These are phyloP conservation scores for Ellobius talpinus DNA, from an alignment of 2,113 vertebrate genomes.

Conservation along the genomic window DNA sequence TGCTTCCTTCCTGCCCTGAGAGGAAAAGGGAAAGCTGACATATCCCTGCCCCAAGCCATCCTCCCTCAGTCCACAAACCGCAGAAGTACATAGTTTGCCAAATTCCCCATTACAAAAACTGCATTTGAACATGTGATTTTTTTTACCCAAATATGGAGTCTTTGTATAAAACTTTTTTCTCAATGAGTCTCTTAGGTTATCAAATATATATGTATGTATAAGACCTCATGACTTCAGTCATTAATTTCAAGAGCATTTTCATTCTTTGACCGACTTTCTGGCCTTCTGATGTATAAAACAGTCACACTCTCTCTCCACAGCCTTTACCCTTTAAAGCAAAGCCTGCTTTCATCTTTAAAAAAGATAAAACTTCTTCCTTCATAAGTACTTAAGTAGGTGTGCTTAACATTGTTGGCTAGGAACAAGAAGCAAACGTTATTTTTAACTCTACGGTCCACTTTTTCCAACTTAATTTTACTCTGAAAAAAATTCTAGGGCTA, in stretches of 20 bases:
- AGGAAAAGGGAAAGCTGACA: background rate
- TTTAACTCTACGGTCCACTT: background rate
- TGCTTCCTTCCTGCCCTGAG: background rate
- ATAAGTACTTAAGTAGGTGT: background rate
- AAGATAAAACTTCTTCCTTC: background rate
- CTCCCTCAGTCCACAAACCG: background rate
- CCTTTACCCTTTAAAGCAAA: background rate
- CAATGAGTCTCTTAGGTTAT: background rate
- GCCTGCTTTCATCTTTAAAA: background rate
- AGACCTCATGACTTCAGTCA: background rate
- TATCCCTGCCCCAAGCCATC: background rate
- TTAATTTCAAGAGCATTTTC: background rate
- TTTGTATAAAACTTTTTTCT: background rate
- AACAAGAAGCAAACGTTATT: background rate
- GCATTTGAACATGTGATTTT: background rate
- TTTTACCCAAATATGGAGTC: background rate
- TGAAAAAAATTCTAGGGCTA: background rate
- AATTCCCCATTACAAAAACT: background rate
- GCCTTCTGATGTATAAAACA: background rate
- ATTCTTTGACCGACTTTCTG: background rate
- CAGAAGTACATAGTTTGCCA: background rate
- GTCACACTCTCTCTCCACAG: background rate
- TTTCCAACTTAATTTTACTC: conserved; percentile 51
- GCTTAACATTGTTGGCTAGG: background rate
- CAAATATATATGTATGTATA: background rate